A percentile compares a stretch with the other conserved stretches of the same genome.
phyloP scores from a whole-genome alignment of 30 jellyfish, hydroid and myxozoan genomes.

The Catostylus mosaicus region DNA sequence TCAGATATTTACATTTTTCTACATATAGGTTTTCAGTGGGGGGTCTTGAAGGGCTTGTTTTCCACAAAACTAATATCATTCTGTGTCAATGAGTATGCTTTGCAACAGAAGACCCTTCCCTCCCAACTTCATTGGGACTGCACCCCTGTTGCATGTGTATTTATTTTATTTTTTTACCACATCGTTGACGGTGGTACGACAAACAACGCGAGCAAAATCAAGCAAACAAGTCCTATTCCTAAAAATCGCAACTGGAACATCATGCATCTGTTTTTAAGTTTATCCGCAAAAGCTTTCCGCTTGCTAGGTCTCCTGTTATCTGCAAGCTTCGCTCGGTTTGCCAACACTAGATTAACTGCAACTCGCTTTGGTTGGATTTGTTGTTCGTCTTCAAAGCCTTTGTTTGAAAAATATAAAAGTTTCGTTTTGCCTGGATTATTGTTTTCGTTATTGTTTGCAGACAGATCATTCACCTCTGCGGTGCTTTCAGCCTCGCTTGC shows the following conservation, averaged over 20 bases:
- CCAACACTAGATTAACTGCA: background rate
- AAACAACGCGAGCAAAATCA: slow-evolving; percentile 5
- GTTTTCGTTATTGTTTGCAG: background rate
- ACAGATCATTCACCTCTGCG: background rate
- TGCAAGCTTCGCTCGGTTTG: background rate
- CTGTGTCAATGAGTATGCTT: too few relatives aligned
- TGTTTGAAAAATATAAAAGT: background rate
- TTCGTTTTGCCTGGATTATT: background rate
- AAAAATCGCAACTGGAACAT: background rate
- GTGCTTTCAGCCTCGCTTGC: background rate
- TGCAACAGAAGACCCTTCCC: too few relatives aligned
- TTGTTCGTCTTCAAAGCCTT: slow-evolving; percentile 2
- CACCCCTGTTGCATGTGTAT: too few relatives aligned
- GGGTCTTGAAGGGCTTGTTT: too few relatives aligned
- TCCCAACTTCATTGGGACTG: too few relatives aligned
- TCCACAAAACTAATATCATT: too few relatives aligned
- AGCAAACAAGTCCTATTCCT: background rate
- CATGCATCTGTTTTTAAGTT: background rate
- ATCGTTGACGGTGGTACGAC: slow-evolving; percentile 5
- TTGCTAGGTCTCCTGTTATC: background rate
- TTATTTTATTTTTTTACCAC: background rate
- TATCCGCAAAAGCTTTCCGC: background rate
- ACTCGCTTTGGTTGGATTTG: background rate
- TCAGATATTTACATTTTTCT: too few relatives aligned
- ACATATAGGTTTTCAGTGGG: too few relatives aligned